Base-by-base conservation (phyloP, 2,888 invertebrate species). In the Drosophila eohydei region DNA sequence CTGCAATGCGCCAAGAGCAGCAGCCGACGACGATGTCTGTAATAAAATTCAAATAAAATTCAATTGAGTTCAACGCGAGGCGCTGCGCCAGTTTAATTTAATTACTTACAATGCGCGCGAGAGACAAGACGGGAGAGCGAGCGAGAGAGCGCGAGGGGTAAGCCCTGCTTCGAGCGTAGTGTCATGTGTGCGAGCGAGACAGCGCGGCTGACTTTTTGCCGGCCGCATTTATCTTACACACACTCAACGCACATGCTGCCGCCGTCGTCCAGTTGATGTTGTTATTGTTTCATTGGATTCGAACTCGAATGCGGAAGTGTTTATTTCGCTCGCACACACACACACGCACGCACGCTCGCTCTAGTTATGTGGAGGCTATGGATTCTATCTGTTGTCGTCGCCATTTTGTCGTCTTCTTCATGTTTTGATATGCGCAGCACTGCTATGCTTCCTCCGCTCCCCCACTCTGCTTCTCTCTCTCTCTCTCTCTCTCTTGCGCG, bases 11-110 rank as follows among this genome's bases (percentile, higher is more conserved):
- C 46, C 71, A 72, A 75, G 65, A 72, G 66, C 62, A 50, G 55
- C 48, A 48, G 66, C 54, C 50, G 58, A 55, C 84, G 71, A 55
- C 84, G 71, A 69, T 78, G 69, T 69, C 66, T 81, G 84, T 84
- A 88, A 84, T 84, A 84, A 85, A 85, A 84, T 88, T 84, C 85
- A 88, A 88, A 84, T 88, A 84, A 84, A 84, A 84, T 88, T 84
- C 84, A 85, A 84, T 84, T 84, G 84, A 85, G 84, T 88, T 88
- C 83, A 88, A 61, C 67, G 72, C 85, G 67, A 84, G 71, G 68
- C 74, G 78, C 75, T 80, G 76, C 68, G 81, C 79, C 72, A 81
- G 86, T 85, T 84, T 88, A 84, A 84, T 84, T 88, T 88, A 84
- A 84, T 84, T 84, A 88, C 88, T 87, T 80, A 57, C 78, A 81